Base-by-base conservation (phyloP, 1,140 invertebrate species). In the Monochamus saltuarius region DNA sequence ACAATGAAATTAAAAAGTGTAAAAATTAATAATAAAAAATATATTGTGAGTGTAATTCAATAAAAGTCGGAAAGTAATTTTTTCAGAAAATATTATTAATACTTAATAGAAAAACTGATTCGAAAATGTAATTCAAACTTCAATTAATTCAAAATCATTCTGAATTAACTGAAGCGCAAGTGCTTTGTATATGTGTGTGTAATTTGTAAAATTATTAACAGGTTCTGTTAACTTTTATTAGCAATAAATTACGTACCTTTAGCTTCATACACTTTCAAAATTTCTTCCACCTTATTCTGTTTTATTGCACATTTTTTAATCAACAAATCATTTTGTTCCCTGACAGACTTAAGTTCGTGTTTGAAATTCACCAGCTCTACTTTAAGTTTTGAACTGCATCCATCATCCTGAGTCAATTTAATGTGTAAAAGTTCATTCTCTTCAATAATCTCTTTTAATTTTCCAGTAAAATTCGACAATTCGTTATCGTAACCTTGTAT, bases 361-460 rank as follows among this genome's bases (percentile, higher is more conserved):
- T 75, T 70, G 0, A 77, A 60, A 51, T 73, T 71, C 42, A 77
- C 75, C 0, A 76, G 51, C 72, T 80, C 77, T 38, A 58, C 64
- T 40, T 65, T 73, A 62, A 85, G 78, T 71, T 84, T 81, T 11
- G 70, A 73, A 60, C 79, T 82, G n/a, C 82, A 75, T 47, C 80
- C 77, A 59, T 82, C 81, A 34, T 86, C 74, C 42, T 84, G 75
- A 19, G 57, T 71, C 7, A 75, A 46, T 60, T 59, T 64, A 50
- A 76, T 77, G 55, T 84, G 80, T 49, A 88, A 70, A 4, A 67
- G 67, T 58, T 87, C 84, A 71, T 89, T 89, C 71, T 89, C 87
- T 17, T 73, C 73, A 1, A 87, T 61, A 36, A 87, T 75, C 55
- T 83, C 79, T 69, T 86, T 86, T 34, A 83, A 75, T 71, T 82